Evolutionary conservation across 2,888 invertebrate genomes (phyloP).

Genomic region (Eilema griseolum): DNA sequence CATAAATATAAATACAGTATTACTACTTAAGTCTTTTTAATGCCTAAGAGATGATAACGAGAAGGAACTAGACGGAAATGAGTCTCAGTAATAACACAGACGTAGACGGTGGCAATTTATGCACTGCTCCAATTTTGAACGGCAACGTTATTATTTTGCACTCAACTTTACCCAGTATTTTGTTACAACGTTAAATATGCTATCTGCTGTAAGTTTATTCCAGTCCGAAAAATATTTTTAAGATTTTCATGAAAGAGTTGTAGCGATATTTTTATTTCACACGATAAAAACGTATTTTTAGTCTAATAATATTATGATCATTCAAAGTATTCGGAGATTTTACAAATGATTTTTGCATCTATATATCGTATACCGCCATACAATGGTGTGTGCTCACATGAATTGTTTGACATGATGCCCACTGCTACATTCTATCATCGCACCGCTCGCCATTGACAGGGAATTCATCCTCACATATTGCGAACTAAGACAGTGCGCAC

Average conservation of each 20-base stretch:
- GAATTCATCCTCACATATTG: too few species aligned
- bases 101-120: constrained; percentile 18
- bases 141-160: constrained; percentile 12
- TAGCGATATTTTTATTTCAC: not conserved
- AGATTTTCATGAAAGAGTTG: not conserved
- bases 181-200: not conserved
- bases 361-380: too few species aligned
- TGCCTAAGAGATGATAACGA: not conserved
- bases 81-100: constrained; percentile 4
- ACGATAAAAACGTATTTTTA: not conserved
- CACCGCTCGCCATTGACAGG: too few species aligned
- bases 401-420: too few species aligned
- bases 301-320: not conserved
- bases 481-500: too few species aligned
- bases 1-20: not conserved
- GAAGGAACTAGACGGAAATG: constrained; percentile 10
- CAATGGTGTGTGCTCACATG: too few species aligned
- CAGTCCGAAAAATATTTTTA: not conserved
- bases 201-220: not conserved
- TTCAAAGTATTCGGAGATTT: too few species aligned
- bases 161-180: constrained; percentile 2
- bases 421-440: too few species aligned
- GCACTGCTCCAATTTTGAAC: constrained; percentile 12
- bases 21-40: constrained; percentile 1
- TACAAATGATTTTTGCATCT: too few species aligned